Evolutionary conservation across 2,797 vertebrate genomes (phyloP).

Genomic region (Glossophaga mutica): DNA sequence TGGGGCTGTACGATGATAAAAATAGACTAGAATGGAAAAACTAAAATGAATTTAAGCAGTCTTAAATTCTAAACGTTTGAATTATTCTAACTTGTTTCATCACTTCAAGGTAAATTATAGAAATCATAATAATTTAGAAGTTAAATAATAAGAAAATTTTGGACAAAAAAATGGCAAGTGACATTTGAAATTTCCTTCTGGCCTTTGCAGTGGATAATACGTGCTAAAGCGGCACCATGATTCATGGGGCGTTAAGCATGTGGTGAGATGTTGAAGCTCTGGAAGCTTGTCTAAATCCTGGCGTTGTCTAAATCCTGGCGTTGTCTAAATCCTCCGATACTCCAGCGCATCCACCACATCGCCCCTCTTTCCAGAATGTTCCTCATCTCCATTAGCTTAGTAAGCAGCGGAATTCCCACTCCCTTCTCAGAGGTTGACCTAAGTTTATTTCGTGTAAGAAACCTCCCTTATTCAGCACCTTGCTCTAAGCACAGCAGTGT

Average conservation of each 20-base stretch:
- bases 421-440: background rate
- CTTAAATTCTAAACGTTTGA: slow-evolving; percentile 30
- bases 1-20: background rate
- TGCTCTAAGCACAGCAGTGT: background rate
- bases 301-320: background rate
- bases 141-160: background rate
- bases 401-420: background rate
- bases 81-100: background rate
- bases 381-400: background rate
- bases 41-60: background rate
- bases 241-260: background rate
- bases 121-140: background rate
- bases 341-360: background rate
- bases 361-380: background rate
- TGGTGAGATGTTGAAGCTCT: accelerated
- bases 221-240: background rate
- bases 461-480: background rate
- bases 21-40: background rate
- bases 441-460: background rate
- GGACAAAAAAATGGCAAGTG: background rate
- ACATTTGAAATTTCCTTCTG: background rate
- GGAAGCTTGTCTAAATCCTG: background rate
- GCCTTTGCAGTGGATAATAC: background rate
- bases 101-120: slow-evolving; percentile 1
- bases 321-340: accelerated